Conservation (phyloP, 92 coral and sea anemone species). For the Bergia puertoricense region DNA sequence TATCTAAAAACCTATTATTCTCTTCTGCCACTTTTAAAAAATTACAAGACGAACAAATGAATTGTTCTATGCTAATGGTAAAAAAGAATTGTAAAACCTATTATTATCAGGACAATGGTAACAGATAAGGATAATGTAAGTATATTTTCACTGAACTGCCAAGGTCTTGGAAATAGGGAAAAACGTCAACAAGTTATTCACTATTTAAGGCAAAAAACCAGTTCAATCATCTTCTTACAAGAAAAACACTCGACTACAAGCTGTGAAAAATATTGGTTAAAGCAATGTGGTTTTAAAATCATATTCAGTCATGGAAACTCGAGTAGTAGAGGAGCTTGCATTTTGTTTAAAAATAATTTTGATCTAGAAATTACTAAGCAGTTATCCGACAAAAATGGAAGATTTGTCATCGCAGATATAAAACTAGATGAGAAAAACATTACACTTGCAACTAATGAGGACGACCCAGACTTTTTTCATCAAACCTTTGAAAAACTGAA, state of each 20-base stretch:
- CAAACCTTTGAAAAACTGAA: conserved; percentile 7
- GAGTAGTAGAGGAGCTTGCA: conserved; percentile 37
- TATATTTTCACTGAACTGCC: conserved; percentile 10
- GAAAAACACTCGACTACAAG: conserved; percentile 43
- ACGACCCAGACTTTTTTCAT: conserved; percentile 40
- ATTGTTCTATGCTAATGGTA: conserved; percentile 19
- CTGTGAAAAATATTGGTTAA: conserved; percentile 14
- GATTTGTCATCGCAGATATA: conserved; percentile 36
- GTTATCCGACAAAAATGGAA: conserved; percentile 23
- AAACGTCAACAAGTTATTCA: conserved; percentile 15
- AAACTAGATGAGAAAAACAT: conserved; percentile 24
- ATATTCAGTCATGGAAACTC: conserved; percentile 24
- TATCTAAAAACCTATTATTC: conserved; percentile 12
- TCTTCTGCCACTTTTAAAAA: conserved; percentile 7
- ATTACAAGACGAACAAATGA: conserved; percentile 24
- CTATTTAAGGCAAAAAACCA: conserved; percentile 5
- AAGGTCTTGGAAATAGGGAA: conserved; percentile 12
- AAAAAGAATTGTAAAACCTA: conserved; percentile 14
- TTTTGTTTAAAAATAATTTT: conserved; percentile 33
- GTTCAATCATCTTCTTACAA: conserved; percentile 24
- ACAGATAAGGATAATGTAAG: not conserved
- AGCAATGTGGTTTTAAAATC: conserved; percentile 41
- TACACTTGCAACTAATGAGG: conserved; percentile 43
- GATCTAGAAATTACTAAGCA: conserved; percentile 16
- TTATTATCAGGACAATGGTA: not conserved